A percentile compares a stretch with the other conserved stretches of the same genome.
These are phyloP conservation scores for Conus betulinus DNA, from an alignment of 1,140 invertebrate genomes.

Conservation along the genomic window DNA sequence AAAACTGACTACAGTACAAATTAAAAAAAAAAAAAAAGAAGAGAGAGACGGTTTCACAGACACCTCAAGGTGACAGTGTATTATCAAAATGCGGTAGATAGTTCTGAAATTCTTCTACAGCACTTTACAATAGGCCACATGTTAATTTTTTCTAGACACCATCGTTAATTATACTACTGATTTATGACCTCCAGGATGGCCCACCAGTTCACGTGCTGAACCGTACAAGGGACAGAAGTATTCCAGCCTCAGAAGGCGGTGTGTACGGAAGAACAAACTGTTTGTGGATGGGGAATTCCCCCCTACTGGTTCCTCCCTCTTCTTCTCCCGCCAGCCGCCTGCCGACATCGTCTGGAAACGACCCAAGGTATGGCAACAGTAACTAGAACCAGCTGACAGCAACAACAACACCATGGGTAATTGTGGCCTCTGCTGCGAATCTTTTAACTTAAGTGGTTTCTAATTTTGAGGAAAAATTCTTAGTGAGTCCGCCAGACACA, in stretches of 20 bases:
- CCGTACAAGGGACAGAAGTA: constrained; percentile 74
- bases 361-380: constrained; percentile 63
- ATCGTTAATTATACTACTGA: too few species aligned
- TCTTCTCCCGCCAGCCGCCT: constrained; percentile 66
- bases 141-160: too few species aligned
- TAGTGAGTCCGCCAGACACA: too few species aligned
- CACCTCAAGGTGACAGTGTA: not conserved
- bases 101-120: not conserved
- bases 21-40: not conserved
- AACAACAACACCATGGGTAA: too few species aligned
- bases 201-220: constrained; percentile 38
- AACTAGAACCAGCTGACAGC: too few species aligned
- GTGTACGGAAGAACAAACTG: constrained; percentile 68
- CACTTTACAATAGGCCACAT: not conserved
- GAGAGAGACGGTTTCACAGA: not conserved
- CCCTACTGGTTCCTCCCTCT: constrained; percentile 76
- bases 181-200: constrained; percentile 14
- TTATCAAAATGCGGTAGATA: not conserved
- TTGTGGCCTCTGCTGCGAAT: too few species aligned
- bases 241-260: constrained; percentile 67
- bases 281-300: constrained; percentile 78
- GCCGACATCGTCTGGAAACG: constrained; percentile 76
- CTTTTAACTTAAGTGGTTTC: too few species aligned
- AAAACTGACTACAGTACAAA: too few species aligned
- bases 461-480: too few species aligned